phyloP scores from a whole-genome alignment of 2,797 vertebrate species.

The Cichlasoma orientale region DNA sequence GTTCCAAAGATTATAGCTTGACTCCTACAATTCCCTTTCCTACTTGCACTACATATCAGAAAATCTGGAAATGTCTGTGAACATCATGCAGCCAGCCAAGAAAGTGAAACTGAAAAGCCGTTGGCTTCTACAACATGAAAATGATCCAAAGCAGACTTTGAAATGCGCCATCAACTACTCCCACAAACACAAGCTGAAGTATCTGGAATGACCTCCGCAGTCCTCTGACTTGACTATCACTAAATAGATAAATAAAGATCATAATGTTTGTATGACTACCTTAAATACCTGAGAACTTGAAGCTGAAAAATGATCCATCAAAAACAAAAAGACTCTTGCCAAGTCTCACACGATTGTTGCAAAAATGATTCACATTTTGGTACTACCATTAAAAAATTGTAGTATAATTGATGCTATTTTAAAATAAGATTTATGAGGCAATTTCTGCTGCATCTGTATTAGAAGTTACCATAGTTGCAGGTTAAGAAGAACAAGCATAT shows the following conservation, averaged over 20 bases:
- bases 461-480: too few species aligned
- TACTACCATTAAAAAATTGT: too few species aligned
- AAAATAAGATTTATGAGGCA: too few species aligned
- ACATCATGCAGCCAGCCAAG: neutral
- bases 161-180: neutral
- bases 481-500: too few species aligned
- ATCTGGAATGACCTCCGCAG: neutral
- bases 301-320: neutral
- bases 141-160: neutral
- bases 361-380: too few species aligned
- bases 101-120: neutral
- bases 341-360: too few species aligned
- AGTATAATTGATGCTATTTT: too few species aligned
- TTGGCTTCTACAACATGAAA: neutral
- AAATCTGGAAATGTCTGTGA: conserved; percentile 2
- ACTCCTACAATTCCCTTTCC: neutral
- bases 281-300: neutral
- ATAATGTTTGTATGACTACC: neutral
- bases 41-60: neutral
- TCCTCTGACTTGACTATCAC: neutral
- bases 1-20: neutral
- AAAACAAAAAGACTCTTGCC: neutral
- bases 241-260: neutral
- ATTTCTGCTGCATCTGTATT: too few species aligned
- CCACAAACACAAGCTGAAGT: neutral